Evolutionary conservation across 2,797 vertebrate species (phyloP).

Genomic region (Phrynocephalus vlangalii): DNA sequence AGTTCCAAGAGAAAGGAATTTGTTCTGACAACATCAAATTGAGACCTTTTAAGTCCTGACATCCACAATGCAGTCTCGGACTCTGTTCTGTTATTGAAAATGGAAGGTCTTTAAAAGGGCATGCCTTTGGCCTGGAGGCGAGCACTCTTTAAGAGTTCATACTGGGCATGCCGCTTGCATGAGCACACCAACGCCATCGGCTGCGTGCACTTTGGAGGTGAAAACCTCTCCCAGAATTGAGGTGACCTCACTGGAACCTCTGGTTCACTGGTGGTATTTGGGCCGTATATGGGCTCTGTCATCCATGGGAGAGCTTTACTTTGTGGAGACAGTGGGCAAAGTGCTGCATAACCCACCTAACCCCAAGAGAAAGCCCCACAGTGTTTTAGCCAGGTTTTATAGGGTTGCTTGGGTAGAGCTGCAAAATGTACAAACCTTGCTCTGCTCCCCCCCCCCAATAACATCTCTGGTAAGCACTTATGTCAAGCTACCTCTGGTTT

Average conservation of each 20-base stretch:
- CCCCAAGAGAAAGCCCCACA: too few relatives aligned
- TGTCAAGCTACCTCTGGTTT: too few relatives aligned
- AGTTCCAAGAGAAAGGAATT: too few relatives aligned
- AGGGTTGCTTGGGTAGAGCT: too few relatives aligned
- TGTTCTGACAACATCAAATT: not conserved
- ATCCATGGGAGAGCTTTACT: too few relatives aligned
- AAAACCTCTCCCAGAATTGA: not conserved
- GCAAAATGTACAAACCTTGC: too few relatives aligned
- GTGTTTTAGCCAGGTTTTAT: too few relatives aligned
- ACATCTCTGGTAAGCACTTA: too few relatives aligned
- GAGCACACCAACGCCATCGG: not conserved
- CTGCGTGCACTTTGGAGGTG: not conserved
- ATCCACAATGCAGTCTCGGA: not conserved
- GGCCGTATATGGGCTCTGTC: not conserved
- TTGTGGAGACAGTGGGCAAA: too few relatives aligned
- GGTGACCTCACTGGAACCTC: not conserved
- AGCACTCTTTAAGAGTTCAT: not conserved
- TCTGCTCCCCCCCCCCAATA: too few relatives aligned
- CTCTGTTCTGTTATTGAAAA: not conserved
- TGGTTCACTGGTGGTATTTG: not conserved
- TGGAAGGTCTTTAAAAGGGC: not conserved
- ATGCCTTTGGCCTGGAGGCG: not conserved
- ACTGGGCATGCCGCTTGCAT: too few relatives aligned
- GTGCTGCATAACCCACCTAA: too few relatives aligned
- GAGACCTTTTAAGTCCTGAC: not conserved